Evolutionary conservation across 2,888 invertebrate species (phyloP), one percentile per base, ranked within the genome.

Genomic region (Agrotis ipsilon): DNA sequence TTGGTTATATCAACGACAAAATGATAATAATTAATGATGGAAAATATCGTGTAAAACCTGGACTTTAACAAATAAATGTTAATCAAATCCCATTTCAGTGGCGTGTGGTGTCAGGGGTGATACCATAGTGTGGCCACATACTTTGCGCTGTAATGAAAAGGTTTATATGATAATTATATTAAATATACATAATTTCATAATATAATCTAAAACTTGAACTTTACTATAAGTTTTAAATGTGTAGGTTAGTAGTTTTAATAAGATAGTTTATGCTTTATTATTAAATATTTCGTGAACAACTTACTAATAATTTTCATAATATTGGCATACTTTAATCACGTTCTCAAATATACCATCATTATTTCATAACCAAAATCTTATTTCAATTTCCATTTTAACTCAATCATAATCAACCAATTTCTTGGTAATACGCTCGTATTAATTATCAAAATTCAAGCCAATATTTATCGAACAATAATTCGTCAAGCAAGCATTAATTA

Each of bases 401-500:
- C 19, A 3, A 66, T 6, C 32, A n/a, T 7, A 54, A 61, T 68
- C 67, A 16, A 68, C 14, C 24, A 14, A 43, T 51, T 65, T 58
- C 32, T 32, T 69, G 43, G 49, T 57, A 62, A 16, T 55, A 45
- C 19, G 5, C 11, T 1, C 11, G 52, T 21, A 48, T 61, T 64
- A 67, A 76, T 61, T 76, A 55, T 14, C 13, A 48, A 52, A 68
- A 57, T 59, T 45, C 27, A 58, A 51, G 24, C 19, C 16, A 16
- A 60, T 58, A 64, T 72, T 72, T 24, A 39, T 48, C 43, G 43
- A 60, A 63, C 58, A 72, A 78, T 75, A 68, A 59, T 70, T 69
- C 54, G 54, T 63, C 59, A 66, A 72, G 63, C 60, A n/a, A 27
- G 27, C 64, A 65, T 69, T 76, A 72, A 79, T 83, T 74, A 62